A percentile compares a stretch with the other conserved stretches of the same genome.
These are phyloP conservation scores for Pararge aegeria DNA, from an alignment of 1,140 invertebrate species.

Conservation along the genomic window DNA sequence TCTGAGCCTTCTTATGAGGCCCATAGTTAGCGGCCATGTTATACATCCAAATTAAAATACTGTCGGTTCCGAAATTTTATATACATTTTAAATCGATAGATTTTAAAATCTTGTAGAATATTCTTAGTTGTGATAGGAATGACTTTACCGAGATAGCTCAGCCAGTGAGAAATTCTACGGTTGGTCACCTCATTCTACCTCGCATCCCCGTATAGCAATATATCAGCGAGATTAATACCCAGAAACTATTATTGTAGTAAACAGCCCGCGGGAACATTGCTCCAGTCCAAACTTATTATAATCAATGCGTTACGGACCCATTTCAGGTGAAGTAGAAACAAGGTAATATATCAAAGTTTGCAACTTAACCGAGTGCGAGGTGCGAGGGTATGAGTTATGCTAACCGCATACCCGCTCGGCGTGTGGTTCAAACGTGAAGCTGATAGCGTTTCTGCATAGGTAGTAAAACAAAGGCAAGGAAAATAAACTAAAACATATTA, in stretches of 20 bases:
- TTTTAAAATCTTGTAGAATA: too few species aligned
- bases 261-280: constrained; percentile 21
- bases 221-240: constrained; percentile 27
- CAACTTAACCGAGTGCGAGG: constrained; percentile 57
- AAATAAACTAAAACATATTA: too few species aligned
- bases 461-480: too few species aligned
- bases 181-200: too few species aligned
- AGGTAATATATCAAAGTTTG: constrained; percentile 64
- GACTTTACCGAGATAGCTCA: too few species aligned
- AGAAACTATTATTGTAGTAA: constrained; percentile 18
- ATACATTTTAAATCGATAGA: too few species aligned
- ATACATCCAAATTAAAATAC: too few species aligned
- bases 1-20: too few species aligned
- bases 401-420: constrained; percentile 47
- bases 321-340: constrained; percentile 50
- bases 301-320: constrained; percentile 36
- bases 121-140: too few species aligned
- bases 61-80: too few species aligned
- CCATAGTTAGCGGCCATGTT: too few species aligned
- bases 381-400: constrained; percentile 63
- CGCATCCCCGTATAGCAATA: constrained; percentile 6
- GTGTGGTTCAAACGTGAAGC: background rate
- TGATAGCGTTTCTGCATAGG: background rate
- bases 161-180: too few species aligned
- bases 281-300: constrained; percentile 36